Base-by-base conservation (phyloP, 2,888 invertebrate genomes). In the Chymomyza procnemis region DNA sequence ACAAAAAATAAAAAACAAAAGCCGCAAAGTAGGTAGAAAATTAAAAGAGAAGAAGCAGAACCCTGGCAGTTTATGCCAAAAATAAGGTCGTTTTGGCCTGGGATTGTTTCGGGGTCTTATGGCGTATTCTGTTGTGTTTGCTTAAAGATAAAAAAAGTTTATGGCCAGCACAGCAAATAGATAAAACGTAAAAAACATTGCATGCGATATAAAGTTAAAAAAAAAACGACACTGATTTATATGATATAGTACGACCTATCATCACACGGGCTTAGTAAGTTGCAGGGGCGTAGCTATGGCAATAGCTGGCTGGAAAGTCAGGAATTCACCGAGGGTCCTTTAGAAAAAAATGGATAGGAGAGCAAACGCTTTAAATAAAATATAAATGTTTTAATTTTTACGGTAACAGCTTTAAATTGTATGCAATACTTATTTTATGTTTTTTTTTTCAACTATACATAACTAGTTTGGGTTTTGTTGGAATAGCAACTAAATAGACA, bases 221-320 rank as follows among this genome's bases (percentile, higher is more conserved):
- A 79, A 70, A 80, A 71, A 85, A 75, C 77, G 70, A 87, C 87
- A 73, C 77, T 86, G 81, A 82, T 82, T 82, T 86, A 82, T 84
- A 75, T 72, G 87, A 84, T 82, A 86, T 79, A 41, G 34, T 41
- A 41, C n/a, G n/a, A n/a, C n/a, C 34, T 41, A 41, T 77, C 26
- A 26, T 26, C 72, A 76, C 9, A 14, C n/a, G n/a, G n/a, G n/a
- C 72, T 67, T 75, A 67, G 80, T 78, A 68, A 80, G 73, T 30
- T 16, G 26, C 61, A 22, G 4, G 22, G 18, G 50, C 18, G 50
- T 52, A 30, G 8, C 21, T 34, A 59, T 69, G 61, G 48, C 14
- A 30, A 6, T 26, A 8, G 26, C 6, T 26, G 26, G 4, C 26
- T 1, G 8, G 26, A n/a, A n/a, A 8, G 26, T 8, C 1, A 6